Conservation (phyloP, 2,113 vertebrate genomes). For the Melierax canorus region DNA sequence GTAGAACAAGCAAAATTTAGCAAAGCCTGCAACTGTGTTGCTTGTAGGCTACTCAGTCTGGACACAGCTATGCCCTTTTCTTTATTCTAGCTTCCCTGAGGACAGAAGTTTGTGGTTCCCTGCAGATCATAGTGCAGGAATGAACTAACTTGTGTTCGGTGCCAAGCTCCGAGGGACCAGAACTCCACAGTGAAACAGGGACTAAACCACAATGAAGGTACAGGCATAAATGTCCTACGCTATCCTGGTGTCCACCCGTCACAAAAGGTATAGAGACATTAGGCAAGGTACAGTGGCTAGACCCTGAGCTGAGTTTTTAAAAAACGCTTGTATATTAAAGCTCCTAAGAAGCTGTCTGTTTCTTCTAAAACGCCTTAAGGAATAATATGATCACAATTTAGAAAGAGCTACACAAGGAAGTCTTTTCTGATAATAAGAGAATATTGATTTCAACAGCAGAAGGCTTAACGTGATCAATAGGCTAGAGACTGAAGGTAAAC, state of each 20-base stretch:
- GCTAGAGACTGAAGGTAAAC: neutral
- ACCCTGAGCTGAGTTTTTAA: neutral
- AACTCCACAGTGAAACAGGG: neutral
- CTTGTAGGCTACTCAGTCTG: neutral
- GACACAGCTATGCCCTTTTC: neutral
- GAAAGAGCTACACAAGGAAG: neutral
- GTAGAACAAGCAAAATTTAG: neutral
- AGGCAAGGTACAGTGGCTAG: neutral
- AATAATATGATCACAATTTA: neutral
- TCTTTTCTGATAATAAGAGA: neutral
- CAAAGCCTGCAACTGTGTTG: neutral
- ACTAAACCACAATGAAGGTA: neutral
- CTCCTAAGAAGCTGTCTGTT: neutral
- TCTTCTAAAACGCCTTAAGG: neutral
- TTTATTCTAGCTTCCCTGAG: neutral
- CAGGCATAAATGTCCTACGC: rapidly evolving
- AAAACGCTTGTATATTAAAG: neutral
- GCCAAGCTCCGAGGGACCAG: neutral
- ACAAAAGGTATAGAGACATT: neutral
- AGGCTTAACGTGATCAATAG: neutral
- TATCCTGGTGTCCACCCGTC: neutral
- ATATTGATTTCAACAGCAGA: neutral
- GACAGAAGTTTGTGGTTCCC: neutral
- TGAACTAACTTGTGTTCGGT: neutral
- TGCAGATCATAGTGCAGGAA: neutral